These are phyloP conservation scores for Phaedon cochleariae DNA, from an alignment of 2,888 invertebrate species.

Conservation along the genomic window DNA sequence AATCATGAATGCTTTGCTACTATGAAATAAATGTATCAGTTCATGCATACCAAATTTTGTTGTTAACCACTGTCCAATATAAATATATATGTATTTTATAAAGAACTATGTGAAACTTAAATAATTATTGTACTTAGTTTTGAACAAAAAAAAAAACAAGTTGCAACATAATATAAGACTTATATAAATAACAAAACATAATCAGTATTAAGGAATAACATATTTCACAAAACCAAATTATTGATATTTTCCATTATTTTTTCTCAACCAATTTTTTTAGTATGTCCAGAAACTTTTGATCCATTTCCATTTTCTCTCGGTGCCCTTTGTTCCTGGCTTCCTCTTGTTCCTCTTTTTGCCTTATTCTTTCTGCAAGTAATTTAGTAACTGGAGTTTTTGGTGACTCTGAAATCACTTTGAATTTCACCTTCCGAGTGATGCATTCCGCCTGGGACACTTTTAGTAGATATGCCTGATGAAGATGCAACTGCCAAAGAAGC, in stretches of 20 bases:
- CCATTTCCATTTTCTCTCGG: constrained; percentile 39
- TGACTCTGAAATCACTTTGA: constrained; percentile 4
- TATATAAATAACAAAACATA: constrained; percentile 8
- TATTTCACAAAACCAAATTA: constrained; percentile 14
- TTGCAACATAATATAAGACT: too few species aligned
- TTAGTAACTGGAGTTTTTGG: not conserved
- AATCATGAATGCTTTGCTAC: constrained; percentile 15
- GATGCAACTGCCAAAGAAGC: constrained; percentile 23
- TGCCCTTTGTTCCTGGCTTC: constrained; percentile 33
- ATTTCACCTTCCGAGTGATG: too few species aligned
- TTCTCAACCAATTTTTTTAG: constrained; percentile 29
- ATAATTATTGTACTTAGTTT: too few species aligned
- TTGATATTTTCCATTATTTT: too few species aligned
- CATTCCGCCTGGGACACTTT: too few species aligned
- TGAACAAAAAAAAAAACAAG: too few species aligned
- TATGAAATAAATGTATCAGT: not conserved
- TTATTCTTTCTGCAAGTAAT: constrained; percentile 30
- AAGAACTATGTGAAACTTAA: too few species aligned
- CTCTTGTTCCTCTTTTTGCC: constrained; percentile 38
- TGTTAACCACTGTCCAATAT: too few species aligned
- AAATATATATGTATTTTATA: too few species aligned
- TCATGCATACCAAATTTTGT: too few species aligned
- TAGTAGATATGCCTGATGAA: constrained; percentile 16
- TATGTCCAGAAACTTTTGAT: constrained; percentile 30
- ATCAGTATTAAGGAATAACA: constrained; percentile 9